Base-by-base conservation (phyloP, 2,888 invertebrate genomes). In the Prosopocoilus inquinatus region DNA sequence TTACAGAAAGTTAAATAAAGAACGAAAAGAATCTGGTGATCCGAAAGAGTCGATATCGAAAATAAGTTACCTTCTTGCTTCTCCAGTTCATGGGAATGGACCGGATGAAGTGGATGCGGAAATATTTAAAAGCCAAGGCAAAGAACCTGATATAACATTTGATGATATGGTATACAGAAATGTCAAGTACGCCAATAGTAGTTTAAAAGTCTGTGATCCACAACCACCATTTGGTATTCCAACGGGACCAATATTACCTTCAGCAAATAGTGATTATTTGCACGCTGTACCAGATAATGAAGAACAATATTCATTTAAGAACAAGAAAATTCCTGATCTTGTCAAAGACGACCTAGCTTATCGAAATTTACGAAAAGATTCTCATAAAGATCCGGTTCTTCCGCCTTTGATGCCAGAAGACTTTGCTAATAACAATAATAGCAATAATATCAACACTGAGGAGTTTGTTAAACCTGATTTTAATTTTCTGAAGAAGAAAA, bases 151-250 rank as follows among this genome's bases (percentile, higher is more conserved):
- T 75, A 80, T 91, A 11, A 86, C 90, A 8, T 80, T 86, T 53
- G 94, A 94, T 70, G 94, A 94, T 75, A 89, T 94, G 8, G 87
- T 90, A 33, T 92, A 87, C 71, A 83, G 94, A 64, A 91, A 86
- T 70, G 84, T 91, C 57, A 88, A 88, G 68, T 85, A 89, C 71
- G 87, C 88, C 8, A 93, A 92, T 66, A 87, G 85, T 70, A 82
- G 82, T 45, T 76, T 86, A 39, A 88, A 86, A 73, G 83, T 88
- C 4, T 70, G 84, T 2, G 93, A 94, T 50, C 90, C 89, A 11
- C 94, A 94, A 70, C 93, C 91, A 35, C 93, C 90, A 1, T 95
- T 95, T 73, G 94, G 94, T 13, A 94, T 95, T 69, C 94, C 94
- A 0, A 74, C 94, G 35, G 91, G 91, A 2, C 93, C 93, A 9